Percentiles rank a stretch among this genome's conserved stretches.
phyloP scores from a whole-genome alignment of 1,140 invertebrate species.

The Adelges cooleyi region DNA sequence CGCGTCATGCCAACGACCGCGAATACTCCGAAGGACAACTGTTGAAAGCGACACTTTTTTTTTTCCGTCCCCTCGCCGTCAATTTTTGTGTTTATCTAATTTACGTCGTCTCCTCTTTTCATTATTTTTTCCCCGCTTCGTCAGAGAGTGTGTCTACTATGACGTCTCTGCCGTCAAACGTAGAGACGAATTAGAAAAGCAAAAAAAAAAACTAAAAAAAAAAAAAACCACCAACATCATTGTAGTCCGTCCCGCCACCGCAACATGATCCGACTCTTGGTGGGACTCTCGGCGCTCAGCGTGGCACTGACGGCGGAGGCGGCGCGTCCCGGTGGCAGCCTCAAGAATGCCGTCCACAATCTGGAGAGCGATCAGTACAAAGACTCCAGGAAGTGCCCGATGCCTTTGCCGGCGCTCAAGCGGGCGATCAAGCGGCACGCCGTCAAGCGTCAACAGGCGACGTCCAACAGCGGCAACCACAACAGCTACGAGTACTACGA shows the following conservation, averaged over 20 bases:
- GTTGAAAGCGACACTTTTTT: not conserved
- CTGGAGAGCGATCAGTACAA: not conserved
- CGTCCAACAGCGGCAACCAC: not conserved
- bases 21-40: slow-evolving; percentile 13
- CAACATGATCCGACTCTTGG: not conserved
- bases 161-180: no score
- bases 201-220: not conserved
- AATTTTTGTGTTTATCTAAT: not conserved
- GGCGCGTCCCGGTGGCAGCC: not conserved
- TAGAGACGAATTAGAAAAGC: no score
- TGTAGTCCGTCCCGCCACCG: not conserved
- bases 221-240: not conserved
- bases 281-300: not conserved
- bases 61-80: not conserved
- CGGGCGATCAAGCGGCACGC: not conserved
- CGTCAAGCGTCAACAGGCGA: not conserved
- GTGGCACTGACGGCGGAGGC: not conserved
- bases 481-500: slow-evolving; percentile 9
- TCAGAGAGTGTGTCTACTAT: no score
- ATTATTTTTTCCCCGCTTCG: not conserved
- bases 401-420: not conserved
- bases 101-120: no score
- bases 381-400: slow-evolving; percentile 6
- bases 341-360: not conserved
- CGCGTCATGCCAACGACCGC: slow-evolving; percentile 5